Percentiles rank a stretch among this genome's conserved stretches.
These are phyloP conservation scores for Mantis religiosa DNA, from an alignment of 2,888 invertebrate species.

Conservation along the genomic window DNA sequence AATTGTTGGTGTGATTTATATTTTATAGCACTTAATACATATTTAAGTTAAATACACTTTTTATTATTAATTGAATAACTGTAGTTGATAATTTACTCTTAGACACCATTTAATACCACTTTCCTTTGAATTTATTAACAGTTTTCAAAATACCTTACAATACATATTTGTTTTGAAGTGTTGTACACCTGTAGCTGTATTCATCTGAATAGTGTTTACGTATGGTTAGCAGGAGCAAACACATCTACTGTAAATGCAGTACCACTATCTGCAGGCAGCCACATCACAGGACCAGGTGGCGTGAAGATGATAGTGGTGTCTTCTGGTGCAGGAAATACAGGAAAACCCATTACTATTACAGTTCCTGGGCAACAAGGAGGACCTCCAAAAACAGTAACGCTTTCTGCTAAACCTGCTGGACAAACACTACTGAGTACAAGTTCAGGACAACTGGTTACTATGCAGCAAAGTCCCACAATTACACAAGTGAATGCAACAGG, in stretches of 20 bases:
- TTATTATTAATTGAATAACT: no score
- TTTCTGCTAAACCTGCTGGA: conserved; percentile 40
- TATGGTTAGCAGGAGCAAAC: background rate
- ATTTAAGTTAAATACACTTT: no score
- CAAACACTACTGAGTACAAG: background rate
- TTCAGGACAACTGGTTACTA: conserved; percentile 1
- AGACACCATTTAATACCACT: no score
- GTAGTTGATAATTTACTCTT: no score
- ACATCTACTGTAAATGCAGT: conserved; percentile 40
- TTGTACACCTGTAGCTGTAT: background rate
- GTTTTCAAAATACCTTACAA: background rate
- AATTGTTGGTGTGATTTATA: no score
- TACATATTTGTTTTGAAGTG: background rate
- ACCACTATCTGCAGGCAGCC: conserved; percentile 44
- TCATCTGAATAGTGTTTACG: background rate
- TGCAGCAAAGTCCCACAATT: background rate
- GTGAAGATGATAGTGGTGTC: conserved; percentile 57
- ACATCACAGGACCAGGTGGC: conserved; percentile 45
- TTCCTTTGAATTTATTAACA: background rate
- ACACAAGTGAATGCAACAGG: background rate
- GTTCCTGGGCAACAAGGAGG: conserved; percentile 53
- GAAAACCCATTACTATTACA: conserved; percentile 66
- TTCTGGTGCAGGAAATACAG: conserved; percentile 52
- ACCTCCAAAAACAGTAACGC: conserved; percentile 56
- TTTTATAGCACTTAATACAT: no score